Evolutionary conservation across 2,113 vertebrate species (phyloP), one percentile per base, ranked within the genome.

Genomic region (Leuciscus idus): DNA sequence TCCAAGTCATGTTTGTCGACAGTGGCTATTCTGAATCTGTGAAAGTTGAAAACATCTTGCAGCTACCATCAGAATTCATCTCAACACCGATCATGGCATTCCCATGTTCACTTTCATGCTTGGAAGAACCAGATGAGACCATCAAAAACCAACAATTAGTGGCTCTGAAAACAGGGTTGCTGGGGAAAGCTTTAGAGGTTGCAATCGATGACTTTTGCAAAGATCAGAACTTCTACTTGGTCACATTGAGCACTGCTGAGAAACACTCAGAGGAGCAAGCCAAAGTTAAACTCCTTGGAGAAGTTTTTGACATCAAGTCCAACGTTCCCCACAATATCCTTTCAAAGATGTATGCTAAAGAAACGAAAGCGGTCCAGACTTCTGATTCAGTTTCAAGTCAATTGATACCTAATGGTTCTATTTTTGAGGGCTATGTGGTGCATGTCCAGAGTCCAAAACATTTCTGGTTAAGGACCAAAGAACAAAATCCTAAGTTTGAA

Each of bases 1-100:
- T 97, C 17, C 94, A 93, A 92, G 93, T 98, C 84, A 95, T 96
- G 91, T 96, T 98, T 89, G 94, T 98, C 90, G 98, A 99, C 94
- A 97, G 96, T 39, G 98, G 97, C 50, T 94, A 88, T 92, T 93
- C 39, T 84, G 97, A 99, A 91, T 90, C 90, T 70, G 93, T 99
- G 57, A 92, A 94, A 83, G 93, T 95, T 23, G 89, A 92, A 64
- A 91, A 93, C 0, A 39, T 99, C 89, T 91, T 91, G 86, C 96
- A 94, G 85, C 93, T 99, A 77, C 94, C 94, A 11, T 88, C 86
- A 36, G 92, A 96, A 87, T 96, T 98, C 84, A 92, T 93, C 89
- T 93, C 84, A 8, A 75, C 91, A 21, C 96, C 96, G 0, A 91
- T 97, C 87, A 94, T 95, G 95, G 95, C 96, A 0, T 96, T 97